Evolutionary conservation across 2,113 vertebrate species (phyloP), one percentile per base, ranked within the genome.

Genomic region (Tachysurus fulvidraco): DNA sequence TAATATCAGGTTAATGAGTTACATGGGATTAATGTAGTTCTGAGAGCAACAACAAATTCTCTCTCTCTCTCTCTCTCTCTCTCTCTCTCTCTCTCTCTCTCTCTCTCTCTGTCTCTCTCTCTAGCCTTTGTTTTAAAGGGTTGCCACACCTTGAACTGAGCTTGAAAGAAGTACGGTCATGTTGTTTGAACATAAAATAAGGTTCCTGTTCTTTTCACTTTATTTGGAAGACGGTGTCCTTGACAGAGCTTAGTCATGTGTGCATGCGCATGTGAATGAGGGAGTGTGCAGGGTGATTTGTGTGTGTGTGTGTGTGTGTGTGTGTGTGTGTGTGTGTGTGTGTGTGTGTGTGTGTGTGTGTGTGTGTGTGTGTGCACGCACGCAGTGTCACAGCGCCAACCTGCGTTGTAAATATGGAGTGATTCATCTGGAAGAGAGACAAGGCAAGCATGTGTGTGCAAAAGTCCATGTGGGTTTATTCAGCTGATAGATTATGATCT

Each of bases 1-100:
- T 65, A 60, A 86, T 81, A 46, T 54, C 50, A n/a, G 64, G 50
- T 64, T 85, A 85, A 80, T 80, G 46, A 67, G 76, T 80, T 52
- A 86, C 77, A 67, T 21, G 30, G 64, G 64, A 67, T 57, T 30
- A 30, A 86, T 55, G 23, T 30, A 46, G 50, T 3, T 17, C 62
- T 69, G 50, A 86, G 23, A 65, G 8, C 30, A 54, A 59, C 57
- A 81, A 78, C 50, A 55, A n/a, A 57, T 30, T 12, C 52, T 11
- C 64, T 19, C 14, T 44, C 60, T 41, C 23, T 44, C 11, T 4
- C 52, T 36, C 36, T 36, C 36, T 36, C 36, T 36, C 36, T 36
- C 36, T 36, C 46, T 50, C 46, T 50, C 46, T 50, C 5, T 50
- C 5, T 36, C 36, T 36, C 46, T 50, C 46, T 50, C 46, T 50